These are phyloP conservation scores for Drosophila tristis DNA, from an alignment of 1,140 invertebrate species.

Conservation along the genomic window DNA sequence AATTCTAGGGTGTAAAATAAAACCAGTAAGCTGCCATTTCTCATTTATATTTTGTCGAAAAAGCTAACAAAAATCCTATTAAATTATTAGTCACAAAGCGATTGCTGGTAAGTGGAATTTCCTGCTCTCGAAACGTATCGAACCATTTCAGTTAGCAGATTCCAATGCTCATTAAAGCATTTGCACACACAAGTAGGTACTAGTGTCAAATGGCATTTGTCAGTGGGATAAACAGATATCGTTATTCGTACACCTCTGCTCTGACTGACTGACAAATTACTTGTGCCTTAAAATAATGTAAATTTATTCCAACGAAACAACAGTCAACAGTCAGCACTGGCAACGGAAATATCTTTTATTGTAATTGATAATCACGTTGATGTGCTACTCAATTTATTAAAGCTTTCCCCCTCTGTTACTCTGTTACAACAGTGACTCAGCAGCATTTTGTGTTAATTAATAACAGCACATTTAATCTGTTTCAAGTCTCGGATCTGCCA, in stretches of 20 bases:
- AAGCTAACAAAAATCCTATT: too few species aligned
- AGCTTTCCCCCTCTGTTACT: neutral
- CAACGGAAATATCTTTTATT: slow-evolving; percentile 75
- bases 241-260: too few species aligned
- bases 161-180: slow-evolving; percentile 45
- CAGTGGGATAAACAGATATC: slow-evolving; percentile 29
- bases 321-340: slow-evolving; percentile 24
- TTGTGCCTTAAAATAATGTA: slow-evolving; percentile 48
- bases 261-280: slow-evolving; percentile 61
- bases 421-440: slow-evolving; percentile 49
- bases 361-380: slow-evolving; percentile 60
- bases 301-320: slow-evolving; percentile 52
- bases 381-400: slow-evolving; percentile 57
- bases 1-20: too few species aligned
- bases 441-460: slow-evolving; percentile 68
- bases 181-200: slow-evolving; percentile 4
- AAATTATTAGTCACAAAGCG: slow-evolving; percentile 25
- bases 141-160: slow-evolving; percentile 22
- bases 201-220: slow-evolving; percentile 41
- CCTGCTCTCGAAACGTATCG: slow-evolving; percentile 23
- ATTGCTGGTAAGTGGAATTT: slow-evolving; percentile 26
- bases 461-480: slow-evolving; percentile 73
- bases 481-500: slow-evolving; percentile 39
- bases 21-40: too few species aligned
- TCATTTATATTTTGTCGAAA: too few species aligned